phyloP scores from a whole-genome alignment of 2,113 vertebrate genomes.

The Heterochromis multidens region DNA sequence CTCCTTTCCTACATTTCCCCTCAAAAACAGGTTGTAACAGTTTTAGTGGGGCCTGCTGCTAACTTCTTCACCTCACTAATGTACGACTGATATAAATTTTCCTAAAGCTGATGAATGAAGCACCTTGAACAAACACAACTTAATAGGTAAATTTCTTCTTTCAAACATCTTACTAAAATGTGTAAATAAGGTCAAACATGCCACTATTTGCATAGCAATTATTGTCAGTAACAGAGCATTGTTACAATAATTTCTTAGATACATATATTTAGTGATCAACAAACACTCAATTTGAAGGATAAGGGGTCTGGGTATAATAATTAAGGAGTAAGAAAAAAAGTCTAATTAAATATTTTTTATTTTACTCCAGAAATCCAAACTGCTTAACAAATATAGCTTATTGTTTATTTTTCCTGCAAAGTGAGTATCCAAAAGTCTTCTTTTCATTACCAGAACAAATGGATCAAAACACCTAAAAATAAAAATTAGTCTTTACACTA shows the following conservation, averaged over 20 bases:
- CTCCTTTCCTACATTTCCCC: conserved; percentile 44
- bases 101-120: background rate
- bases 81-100: background rate
- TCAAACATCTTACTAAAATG: background rate
- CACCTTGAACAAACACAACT: background rate
- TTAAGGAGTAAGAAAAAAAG: background rate
- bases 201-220: background rate
- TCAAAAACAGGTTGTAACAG: conserved; percentile 25
- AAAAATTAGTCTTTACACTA: background rate
- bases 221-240: background rate
- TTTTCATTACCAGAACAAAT: background rate
- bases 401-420: background rate
- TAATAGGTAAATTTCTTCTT: background rate
- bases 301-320: background rate
- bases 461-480: background rate
- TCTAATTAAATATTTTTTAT: background rate
- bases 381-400: background rate
- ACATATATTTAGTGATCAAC: too few relatives aligned
- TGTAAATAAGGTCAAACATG: fast-evolving
- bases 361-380: background rate
- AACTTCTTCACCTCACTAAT: conserved; percentile 34
- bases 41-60: conserved; percentile 15
- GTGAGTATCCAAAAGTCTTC: background rate
- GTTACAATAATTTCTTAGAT: too few relatives aligned
- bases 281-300: background rate